A percentile compares a stretch with the other conserved stretches of the same genome.
Evolutionary conservation across 2,113 vertebrate species (phyloP).

Genomic region (Australoheros scitulus): DNA sequence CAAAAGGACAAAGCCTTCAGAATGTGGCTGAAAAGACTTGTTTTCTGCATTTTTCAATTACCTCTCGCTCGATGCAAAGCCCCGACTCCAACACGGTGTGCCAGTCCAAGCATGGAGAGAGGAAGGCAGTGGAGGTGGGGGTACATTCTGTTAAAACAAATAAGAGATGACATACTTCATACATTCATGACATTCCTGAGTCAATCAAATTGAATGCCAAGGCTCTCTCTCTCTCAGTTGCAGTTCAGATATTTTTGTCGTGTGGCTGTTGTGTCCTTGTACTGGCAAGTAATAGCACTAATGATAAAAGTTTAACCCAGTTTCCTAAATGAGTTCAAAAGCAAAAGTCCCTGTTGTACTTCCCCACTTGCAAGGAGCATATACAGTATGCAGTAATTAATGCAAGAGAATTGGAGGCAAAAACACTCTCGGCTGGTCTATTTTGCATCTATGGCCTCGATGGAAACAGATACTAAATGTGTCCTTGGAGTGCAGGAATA

Average conservation of each 20-base stretch:
- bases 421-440: constrained; percentile 38
- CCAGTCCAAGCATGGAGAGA: constrained; percentile 42
- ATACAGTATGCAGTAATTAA: constrained; percentile 54
- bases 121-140: constrained; percentile 11
- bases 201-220: constrained; percentile 27
- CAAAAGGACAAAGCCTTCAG: constrained; percentile 67
- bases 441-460: constrained; percentile 54
- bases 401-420: constrained; percentile 42
- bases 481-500: constrained; percentile 58
- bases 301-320: constrained; percentile 57
- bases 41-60: constrained; percentile 76
- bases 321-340: constrained; percentile 61
- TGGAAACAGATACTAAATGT: constrained; percentile 53
- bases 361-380: constrained; percentile 16
- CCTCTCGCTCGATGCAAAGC: constrained; percentile 36
- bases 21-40: constrained; percentile 72
- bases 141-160: constrained; percentile 14
- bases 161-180: constrained; percentile 15
- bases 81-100: constrained; percentile 28
- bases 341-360: constrained; percentile 55
- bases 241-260: neutral
- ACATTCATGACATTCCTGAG: constrained; percentile 26
- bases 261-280: constrained; percentile 17
- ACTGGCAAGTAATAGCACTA: constrained; percentile 17
- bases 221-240: constrained; percentile 4